phyloP scores from a whole-genome alignment of 2,797 vertebrate genomes.

The Lacerta agilis region DNA sequence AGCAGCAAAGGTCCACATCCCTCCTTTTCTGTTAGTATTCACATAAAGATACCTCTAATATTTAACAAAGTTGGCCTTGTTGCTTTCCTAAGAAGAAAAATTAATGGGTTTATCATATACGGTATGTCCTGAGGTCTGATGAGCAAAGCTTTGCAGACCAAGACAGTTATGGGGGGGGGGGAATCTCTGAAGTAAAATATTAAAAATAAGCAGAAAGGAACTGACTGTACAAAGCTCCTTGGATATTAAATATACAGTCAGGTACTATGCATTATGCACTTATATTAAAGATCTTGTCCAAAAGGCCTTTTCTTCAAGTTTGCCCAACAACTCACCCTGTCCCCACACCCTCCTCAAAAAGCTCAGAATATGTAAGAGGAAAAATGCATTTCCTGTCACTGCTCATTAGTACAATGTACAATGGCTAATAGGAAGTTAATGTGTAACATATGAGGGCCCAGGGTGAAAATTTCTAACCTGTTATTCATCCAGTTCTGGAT shows the following conservation, averaged over 20 bases:
- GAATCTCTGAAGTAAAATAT: conserved; percentile 78
- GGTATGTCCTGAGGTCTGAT: conserved; percentile 66
- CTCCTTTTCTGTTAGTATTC: conserved; percentile 60
- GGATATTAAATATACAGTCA: conserved; percentile 72
- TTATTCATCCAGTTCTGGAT: conserved; percentile 28
- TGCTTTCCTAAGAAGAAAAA: conserved; percentile 69
- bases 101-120: conserved; percentile 67
- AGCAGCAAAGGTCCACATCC: conserved; percentile 33
- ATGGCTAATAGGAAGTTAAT: conserved; percentile 70
- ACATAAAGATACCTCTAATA: conserved; percentile 57
- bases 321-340: conserved; percentile 54
- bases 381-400: conserved; percentile 42
- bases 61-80: conserved; percentile 60
- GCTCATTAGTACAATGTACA: conserved; percentile 49
- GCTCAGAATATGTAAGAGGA: conserved; percentile 55
- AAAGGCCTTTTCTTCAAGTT: conserved; percentile 65
- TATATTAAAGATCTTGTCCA: conserved; percentile 50
- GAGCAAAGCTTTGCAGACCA: conserved; percentile 71
- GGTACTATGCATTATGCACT: conserved; percentile 46
- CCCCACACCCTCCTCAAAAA: conserved; percentile 47
- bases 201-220: conserved; percentile 73
- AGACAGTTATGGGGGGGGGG: conserved; percentile 55
- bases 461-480: conserved; percentile 36
- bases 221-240: conserved; percentile 68
- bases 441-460: conserved; percentile 46